These are phyloP conservation scores for Enoplosus armatus DNA, from an alignment of 2,797 vertebrate species.

Conservation along the genomic window DNA sequence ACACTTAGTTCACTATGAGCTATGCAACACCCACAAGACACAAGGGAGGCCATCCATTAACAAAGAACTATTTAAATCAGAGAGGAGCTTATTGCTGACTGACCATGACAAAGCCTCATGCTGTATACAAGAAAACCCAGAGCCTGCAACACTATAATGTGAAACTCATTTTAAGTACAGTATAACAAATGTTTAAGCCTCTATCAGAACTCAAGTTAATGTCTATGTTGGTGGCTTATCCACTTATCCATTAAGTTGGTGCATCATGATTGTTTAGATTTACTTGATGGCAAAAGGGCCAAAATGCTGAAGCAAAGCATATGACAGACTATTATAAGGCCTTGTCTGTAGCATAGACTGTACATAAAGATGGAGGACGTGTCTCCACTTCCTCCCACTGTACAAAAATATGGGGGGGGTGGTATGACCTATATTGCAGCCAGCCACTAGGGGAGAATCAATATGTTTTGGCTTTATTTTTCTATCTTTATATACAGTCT, in stretches of 20 bases:
- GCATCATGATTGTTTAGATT: too few relatives aligned
- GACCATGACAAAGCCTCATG: not conserved
- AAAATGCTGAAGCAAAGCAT: not conserved
- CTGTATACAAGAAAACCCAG: not conserved
- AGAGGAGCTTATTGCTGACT: not conserved
- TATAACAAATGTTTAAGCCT: not conserved
- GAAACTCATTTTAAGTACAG: not conserved
- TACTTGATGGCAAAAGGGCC: not conserved
- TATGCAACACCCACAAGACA: constrained; percentile 7
- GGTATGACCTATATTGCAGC: too few relatives aligned
- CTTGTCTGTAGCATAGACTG: not conserved
- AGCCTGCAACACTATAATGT: not conserved
- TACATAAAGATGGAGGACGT: too few relatives aligned
- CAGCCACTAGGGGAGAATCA: too few relatives aligned
- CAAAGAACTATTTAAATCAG: not conserved
- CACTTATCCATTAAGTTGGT: too few relatives aligned
- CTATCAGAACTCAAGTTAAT: not conserved
- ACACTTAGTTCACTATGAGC: not conserved
- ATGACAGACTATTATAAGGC: not conserved
- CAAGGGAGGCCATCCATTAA: constrained; percentile 7
- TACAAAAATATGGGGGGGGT: too few relatives aligned
- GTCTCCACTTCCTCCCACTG: too few relatives aligned
- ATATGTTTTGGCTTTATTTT: too few relatives aligned
- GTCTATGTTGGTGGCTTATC: too few relatives aligned
- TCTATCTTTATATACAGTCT: too few relatives aligned